Evolutionary conservation across 2,113 vertebrate genomes (phyloP).

Genomic region (Laterallus jamaicensis): DNA sequence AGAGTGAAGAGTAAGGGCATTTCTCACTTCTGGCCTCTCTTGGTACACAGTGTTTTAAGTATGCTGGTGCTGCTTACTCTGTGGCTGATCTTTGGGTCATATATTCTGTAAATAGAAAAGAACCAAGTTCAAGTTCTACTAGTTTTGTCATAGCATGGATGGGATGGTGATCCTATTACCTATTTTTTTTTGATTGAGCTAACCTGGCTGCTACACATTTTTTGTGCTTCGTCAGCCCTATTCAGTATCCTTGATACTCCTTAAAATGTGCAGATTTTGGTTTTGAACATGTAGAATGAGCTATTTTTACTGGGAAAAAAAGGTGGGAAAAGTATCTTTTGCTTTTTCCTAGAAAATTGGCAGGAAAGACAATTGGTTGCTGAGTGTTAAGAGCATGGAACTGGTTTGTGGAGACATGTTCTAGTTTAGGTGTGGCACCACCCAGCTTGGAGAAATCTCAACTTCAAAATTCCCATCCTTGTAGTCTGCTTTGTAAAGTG

Average conservation of each 20-base stretch:
- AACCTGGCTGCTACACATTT: neutral
- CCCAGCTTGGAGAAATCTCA: neutral
- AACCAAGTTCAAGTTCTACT: neutral
- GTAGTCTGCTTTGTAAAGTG: neutral
- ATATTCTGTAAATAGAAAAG: neutral
- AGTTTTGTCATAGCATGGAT: neutral
- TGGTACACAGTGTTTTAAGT: neutral
- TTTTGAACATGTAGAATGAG: neutral
- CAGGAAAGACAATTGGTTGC: fast-evolving
- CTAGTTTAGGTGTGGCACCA: neutral
- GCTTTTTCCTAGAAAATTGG: neutral
- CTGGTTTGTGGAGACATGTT: neutral
- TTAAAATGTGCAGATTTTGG: neutral
- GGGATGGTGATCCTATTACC: neutral
- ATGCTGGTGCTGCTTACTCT: neutral
- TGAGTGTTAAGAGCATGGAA: neutral
- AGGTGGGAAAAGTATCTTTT: neutral
- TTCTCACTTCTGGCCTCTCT: neutral
- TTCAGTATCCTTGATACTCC: neutral
- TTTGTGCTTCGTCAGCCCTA: neutral
- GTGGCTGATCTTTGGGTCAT: neutral
- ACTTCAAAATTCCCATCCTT: neutral
- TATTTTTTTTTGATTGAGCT: neutral
- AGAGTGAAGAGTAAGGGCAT: neutral
- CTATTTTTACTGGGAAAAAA: neutral